phyloP scores from a whole-genome alignment of 1,140 invertebrate genomes.

The Drosophila bocqueti region DNA sequence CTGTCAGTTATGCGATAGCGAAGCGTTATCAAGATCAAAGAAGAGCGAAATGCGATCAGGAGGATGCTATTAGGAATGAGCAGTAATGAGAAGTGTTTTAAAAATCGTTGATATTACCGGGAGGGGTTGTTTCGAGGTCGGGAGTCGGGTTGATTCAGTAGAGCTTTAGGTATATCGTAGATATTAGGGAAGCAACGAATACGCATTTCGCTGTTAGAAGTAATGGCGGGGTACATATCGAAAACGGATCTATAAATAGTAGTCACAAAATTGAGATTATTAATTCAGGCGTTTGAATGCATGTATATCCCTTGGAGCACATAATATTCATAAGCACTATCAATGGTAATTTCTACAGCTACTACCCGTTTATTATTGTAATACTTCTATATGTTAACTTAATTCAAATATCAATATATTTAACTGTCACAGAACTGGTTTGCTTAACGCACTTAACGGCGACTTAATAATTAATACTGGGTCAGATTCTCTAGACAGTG shows the following conservation, averaged over 20 bases:
- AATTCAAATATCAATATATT: constrained; percentile 61
- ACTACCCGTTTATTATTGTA: constrained; percentile 6
- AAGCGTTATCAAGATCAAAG: constrained; percentile 20
- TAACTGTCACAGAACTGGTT: constrained; percentile 73
- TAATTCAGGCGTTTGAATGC: constrained; percentile 10
- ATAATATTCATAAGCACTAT: constrained; percentile 19
- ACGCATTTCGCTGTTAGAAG: constrained; percentile 78
- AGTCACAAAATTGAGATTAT: constrained; percentile 70
- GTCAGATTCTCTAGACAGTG: constrained; percentile 30
- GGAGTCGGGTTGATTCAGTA: constrained; percentile 56
- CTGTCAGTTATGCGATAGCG: constrained; percentile 20
- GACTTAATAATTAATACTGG: constrained; percentile 59
- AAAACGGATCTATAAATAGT: constrained; percentile 74
- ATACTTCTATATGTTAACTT: constrained; percentile 26
- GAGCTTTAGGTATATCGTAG: constrained; percentile 78
- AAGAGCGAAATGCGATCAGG: constrained; percentile 6
- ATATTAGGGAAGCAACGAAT: constrained; percentile 72
- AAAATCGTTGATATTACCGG: constrained; percentile 61
- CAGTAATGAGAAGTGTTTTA: too few species aligned
- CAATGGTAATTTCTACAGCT: constrained; percentile 5
- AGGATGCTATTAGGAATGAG: constrained; percentile 16
- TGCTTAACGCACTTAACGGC: constrained; percentile 68
- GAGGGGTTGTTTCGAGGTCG: constrained; percentile 27
- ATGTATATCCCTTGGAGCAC: constrained; percentile 12
- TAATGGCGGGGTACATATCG: constrained; percentile 74